These are phyloP conservation scores for Branchipolynoe longqiensis DNA, from an alignment of 2,888 invertebrate species.

Conservation along the genomic window DNA sequence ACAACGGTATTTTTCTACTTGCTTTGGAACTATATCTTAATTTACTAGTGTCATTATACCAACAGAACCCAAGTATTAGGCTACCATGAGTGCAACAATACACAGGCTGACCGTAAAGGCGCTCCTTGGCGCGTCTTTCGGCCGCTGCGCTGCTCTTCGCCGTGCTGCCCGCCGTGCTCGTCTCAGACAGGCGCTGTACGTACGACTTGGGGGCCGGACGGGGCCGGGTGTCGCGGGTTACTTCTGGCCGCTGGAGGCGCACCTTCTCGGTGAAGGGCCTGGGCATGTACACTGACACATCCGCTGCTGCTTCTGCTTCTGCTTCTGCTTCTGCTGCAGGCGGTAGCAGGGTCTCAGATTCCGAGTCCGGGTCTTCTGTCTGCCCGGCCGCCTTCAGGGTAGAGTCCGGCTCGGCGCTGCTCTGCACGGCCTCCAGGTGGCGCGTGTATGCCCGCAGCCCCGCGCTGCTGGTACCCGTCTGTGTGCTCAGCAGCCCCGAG, in stretches of 20 bases:
- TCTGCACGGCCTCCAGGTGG: conserved; percentile 55
- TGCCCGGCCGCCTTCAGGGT: too few species aligned
- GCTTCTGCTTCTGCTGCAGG: not conserved
- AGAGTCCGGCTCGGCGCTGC: conserved; percentile 40
- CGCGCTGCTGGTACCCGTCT: conserved; percentile 49
- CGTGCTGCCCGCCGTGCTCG: conserved; percentile 61
- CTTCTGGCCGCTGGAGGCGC: conserved; percentile 77
- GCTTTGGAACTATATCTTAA: too few species aligned
- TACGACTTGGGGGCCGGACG: conserved; percentile 57
- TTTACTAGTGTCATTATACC: too few species aligned
- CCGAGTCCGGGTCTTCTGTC: not conserved
- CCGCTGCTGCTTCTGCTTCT: too few species aligned
- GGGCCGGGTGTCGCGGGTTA: conserved; percentile 69
- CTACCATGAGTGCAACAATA: too few species aligned
- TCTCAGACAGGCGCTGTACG: conserved; percentile 61
- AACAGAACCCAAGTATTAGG: too few species aligned
- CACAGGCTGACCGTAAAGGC: conserved; percentile 74
- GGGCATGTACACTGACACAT: conserved; percentile 71
- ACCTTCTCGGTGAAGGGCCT: conserved; percentile 76
- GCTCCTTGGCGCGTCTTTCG: conserved; percentile 70
- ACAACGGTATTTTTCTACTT: too few species aligned
- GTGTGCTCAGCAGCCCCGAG: conserved; percentile 19
- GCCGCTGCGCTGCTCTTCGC: conserved; percentile 56
- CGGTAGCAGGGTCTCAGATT: not conserved
- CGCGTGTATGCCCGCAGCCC: conserved; percentile 57